These are phyloP conservation scores for Oryzaephilus surinamensis DNA, from an alignment of 1,140 invertebrate genomes.

Conservation along the genomic window DNA sequence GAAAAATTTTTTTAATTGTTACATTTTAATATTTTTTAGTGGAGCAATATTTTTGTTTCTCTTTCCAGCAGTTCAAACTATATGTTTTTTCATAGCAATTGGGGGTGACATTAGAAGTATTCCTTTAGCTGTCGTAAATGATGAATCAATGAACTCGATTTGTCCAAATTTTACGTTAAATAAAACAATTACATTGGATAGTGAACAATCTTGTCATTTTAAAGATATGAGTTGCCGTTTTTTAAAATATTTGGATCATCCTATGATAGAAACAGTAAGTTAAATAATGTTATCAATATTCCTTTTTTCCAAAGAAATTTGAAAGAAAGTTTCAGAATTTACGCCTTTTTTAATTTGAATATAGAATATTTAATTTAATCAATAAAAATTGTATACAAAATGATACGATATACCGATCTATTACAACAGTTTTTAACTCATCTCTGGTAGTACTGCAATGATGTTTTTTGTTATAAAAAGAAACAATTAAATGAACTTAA, in stretches of 20 bases:
- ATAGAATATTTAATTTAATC: too few species aligned
- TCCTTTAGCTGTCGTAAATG: constrained; percentile 62
- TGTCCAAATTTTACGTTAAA: constrained; percentile 30
- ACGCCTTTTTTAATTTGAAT: too few species aligned
- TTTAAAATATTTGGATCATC: constrained; percentile 39
- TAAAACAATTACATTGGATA: constrained; percentile 21
- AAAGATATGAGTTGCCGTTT: constrained; percentile 48
- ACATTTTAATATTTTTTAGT: constrained; percentile 46
- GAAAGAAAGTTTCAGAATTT: too few species aligned
- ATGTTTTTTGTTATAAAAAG: too few species aligned
- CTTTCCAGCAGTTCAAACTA: constrained; percentile 70
- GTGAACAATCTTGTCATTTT: constrained; percentile 38
- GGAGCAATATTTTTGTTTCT: constrained; percentile 68
- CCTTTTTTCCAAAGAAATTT: too few species aligned
- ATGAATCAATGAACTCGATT: constrained; percentile 46
- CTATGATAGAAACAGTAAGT: constrained; percentile 35
- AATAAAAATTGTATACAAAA: too few species aligned
- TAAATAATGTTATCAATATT: too few species aligned
- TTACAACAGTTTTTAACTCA: too few species aligned
- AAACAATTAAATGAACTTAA: too few species aligned
- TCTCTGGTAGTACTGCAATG: too few species aligned
- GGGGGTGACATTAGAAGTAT: constrained; percentile 66
- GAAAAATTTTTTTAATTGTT: neutral
- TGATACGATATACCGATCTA: too few species aligned
- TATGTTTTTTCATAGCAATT: constrained; percentile 69